Evolutionary conservation across 2,888 invertebrate species (phyloP).

Genomic region (Machimus rusticus): DNA sequence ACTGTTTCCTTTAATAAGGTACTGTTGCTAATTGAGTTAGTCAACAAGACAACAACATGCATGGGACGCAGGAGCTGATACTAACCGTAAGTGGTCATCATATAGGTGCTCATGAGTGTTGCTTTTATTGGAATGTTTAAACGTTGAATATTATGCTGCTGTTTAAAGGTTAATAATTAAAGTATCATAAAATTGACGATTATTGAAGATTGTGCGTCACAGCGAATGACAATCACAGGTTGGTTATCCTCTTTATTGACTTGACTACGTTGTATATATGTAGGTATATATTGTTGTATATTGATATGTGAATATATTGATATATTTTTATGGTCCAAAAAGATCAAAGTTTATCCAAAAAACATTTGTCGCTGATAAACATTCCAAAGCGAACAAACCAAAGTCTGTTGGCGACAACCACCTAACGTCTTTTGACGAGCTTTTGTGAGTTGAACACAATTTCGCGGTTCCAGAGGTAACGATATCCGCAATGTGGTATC

Average conservation of each 20-base stretch:
- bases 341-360: conserved; percentile 38
- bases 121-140: not conserved
- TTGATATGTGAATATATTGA: conserved; percentile 27
- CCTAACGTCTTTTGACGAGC: conserved; percentile 91
- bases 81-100: conserved; percentile 61
- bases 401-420: conserved; percentile 36
- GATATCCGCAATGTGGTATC: conserved; percentile 75
- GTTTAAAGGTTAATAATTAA: not conserved
- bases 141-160: not conserved
- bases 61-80: conserved; percentile 49
- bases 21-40: not conserved
- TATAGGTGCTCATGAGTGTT: conserved; percentile 59
- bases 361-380: conserved; percentile 18
- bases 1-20: not conserved
- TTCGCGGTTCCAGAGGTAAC: conserved; percentile 91
- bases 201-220: conserved; percentile 40
- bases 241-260: conserved; percentile 26
- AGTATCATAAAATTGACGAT: conserved; percentile 11
- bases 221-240: conserved; percentile 47
- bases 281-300: conserved; percentile 9
- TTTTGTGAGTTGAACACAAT: conserved; percentile 93
- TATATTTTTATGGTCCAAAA: conserved; percentile 29
- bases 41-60: not conserved
- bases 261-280: conserved; percentile 14
- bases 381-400: conserved; percentile 37